Evolutionary conservation across 92 coral and sea anemone species (phyloP).

Genomic region (Pocillopora meandrina): DNA sequence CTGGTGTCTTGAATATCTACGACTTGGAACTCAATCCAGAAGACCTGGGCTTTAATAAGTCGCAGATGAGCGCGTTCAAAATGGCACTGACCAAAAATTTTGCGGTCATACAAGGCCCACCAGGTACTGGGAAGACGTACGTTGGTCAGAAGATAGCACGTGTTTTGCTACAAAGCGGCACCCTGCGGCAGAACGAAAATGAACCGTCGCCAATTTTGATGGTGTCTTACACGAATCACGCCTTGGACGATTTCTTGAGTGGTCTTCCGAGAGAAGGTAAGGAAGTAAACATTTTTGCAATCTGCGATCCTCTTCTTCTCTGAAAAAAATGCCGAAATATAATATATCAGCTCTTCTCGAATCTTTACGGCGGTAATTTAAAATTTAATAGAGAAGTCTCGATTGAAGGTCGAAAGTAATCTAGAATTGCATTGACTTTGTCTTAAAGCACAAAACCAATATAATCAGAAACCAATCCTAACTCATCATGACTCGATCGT

Average conservation of each 20-base stretch:
- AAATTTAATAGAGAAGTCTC: too few relatives aligned
- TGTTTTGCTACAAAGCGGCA: slow-evolving; percentile 58
- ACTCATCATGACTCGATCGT: too few relatives aligned
- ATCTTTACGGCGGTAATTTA: too few relatives aligned
- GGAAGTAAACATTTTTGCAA: neutral
- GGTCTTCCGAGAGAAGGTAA: slow-evolving; percentile 54
- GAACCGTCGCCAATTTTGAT: slow-evolving; percentile 69
- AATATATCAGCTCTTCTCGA: too few relatives aligned
- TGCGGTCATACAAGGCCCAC: slow-evolving; percentile 93
- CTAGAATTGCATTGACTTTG: too few relatives aligned
- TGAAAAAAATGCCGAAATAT: too few relatives aligned
- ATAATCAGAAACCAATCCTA: too few relatives aligned
- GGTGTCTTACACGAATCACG: slow-evolving; percentile 91
- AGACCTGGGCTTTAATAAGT: slow-evolving; percentile 71
- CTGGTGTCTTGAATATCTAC: slow-evolving; percentile 2
- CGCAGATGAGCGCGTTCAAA: slow-evolving; percentile 82
- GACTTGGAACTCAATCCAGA: slow-evolving; percentile 19
- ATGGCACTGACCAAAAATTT: slow-evolving; percentile 75
- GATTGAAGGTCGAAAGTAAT: too few relatives aligned
- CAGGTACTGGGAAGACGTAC: slow-evolving; percentile 95
- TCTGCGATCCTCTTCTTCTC: too few relatives aligned
- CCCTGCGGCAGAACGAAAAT: slow-evolving; percentile 46
- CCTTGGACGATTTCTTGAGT: slow-evolving; percentile 82
- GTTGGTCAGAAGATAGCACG: slow-evolving; percentile 88
- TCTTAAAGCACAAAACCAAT: too few relatives aligned